These are phyloP conservation scores for Sinocyclocheilus anshuiensis DNA, from an alignment of 2,113 vertebrate genomes.

Conservation along the genomic window DNA sequence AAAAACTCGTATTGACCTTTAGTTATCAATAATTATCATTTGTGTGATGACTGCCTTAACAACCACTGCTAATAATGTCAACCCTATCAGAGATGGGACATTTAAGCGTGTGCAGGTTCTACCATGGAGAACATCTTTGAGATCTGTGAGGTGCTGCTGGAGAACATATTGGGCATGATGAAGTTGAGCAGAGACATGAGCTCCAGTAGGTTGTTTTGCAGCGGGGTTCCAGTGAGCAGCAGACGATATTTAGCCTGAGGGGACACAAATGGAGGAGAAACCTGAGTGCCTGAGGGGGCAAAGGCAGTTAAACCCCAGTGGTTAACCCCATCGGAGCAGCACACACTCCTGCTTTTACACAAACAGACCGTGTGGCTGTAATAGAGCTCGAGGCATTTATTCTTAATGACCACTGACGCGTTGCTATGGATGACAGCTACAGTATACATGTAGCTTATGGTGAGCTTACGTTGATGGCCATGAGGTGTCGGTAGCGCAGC, in stretches of 20 bases:
- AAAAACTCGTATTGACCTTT: background rate
- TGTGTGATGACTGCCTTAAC: background rate
- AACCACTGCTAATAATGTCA: background rate
- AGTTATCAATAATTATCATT: background rate
- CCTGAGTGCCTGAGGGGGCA: background rate
- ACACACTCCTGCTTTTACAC: conserved; percentile 8
- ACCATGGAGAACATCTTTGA: conserved; percentile 73
- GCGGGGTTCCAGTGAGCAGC: conserved; percentile 89
- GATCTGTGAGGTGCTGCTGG: conserved; percentile 92
- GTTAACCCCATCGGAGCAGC: conserved; percentile 27
- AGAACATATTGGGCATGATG: conserved; percentile 97
- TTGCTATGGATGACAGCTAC: conserved; percentile 2
- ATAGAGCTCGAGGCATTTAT: conserved; percentile 44
- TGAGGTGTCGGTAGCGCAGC: conserved; percentile 81
- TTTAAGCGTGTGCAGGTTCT: background rate
- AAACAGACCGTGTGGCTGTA: conserved; percentile 23
- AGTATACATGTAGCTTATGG: background rate
- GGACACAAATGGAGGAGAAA: background rate
- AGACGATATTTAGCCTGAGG: conserved; percentile 70
- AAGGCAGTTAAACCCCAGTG: conserved; percentile 23
- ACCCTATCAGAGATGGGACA: background rate
- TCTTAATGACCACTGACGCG: conserved; percentile 38
- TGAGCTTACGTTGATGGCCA: conserved; percentile 81
- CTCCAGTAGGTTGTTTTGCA: conserved; percentile 96
- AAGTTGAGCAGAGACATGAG: conserved; percentile 97